Base-by-base conservation (phyloP, 2,888 invertebrate genomes). In the Brachycybe producta region DNA sequence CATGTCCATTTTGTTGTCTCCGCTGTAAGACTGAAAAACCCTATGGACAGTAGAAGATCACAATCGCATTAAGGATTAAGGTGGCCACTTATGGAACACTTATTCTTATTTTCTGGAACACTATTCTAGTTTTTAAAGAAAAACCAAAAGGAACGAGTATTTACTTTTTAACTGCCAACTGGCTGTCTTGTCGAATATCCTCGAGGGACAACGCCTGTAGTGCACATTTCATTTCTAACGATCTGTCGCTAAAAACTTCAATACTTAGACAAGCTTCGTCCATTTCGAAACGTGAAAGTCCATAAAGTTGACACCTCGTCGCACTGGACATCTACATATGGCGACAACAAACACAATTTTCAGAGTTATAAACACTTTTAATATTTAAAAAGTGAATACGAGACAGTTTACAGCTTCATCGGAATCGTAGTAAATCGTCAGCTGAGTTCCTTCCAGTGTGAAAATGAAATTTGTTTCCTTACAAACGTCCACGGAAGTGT, bases 121-220 rank as follows among this genome's bases (percentile, higher is more conserved):
- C 15, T 17, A 35, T 15, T 17, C 2, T 19, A 45, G 46, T 47
- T 23, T 49, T 24, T n/a, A 45, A 2, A 26, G 3, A 52, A 30
- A n/a, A 34, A 38, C 3, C 19, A 3, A 11, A 38, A n/a, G 1
- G 26, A 41, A 3, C 1, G 17, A 45, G 15, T 7, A 24, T 56
- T 53, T 53, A 67, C 68, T 64, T 65, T 60, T 64, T 65, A 4
- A 64, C 58, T 30, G 64, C 65, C 39, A 66, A 57, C 30, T 60
- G 58, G 53, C 77, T 76, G 56, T 80, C 78, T 0, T 80, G 78
- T 41, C 84, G 72, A 21, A 82, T 79, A 60, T 86, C 85, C 60
- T 81, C 79, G 2, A 85, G 67, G 1, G 75, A 67, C 42, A 83
- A 68, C 23, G 76, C 77, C 65, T 82, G 79, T 44, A 85, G 68